Base-by-base conservation (phyloP, 2,113 vertebrate species). In the Leptodactylus fuscus region DNA sequence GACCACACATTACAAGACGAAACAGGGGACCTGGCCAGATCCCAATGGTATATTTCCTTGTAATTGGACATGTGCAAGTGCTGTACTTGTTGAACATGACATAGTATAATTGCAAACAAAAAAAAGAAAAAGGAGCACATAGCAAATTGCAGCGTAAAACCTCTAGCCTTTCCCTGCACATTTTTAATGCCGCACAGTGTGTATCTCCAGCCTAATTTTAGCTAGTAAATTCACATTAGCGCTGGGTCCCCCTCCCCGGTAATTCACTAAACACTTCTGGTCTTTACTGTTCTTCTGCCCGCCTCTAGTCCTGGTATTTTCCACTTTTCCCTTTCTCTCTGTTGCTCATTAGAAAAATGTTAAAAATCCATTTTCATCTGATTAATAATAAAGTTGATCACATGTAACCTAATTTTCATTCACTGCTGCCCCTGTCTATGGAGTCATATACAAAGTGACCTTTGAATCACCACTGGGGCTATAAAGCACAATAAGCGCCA, bases 401-500 rank as follows among this genome's bases (percentile, higher is more conserved):
- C 97, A 97, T 97, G 96, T 98, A 99, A 98, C 97, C 97, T 98
- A 97, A 98, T 99, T 99, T 99, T 97, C 96, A 96, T 97, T 97
- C 96, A 94, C 96, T 93, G 94, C 95, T 93, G 95, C 97, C 97
- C 97, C 97, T 96, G 96, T 97, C 96, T 94, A 92, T 92, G 92
- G 91, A 97, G 96, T 96, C 96, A 96, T 97, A 96, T 96, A 96
- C 96, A 95, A 95, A 94, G 95, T 97, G 98, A 99, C 98, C 97
- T 98, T 99, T 97, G 96, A 96, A 96, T 97, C 94, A 94, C 96
- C 95, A 94, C 93, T 88, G 95, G 94, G 92, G 96, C 95, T 94
- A 95, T 96, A 96, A 96, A 96, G 95, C 95, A 98, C 97, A 99
- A 97, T 98, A 96, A 96, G 95, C 94, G 89, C 95, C 96, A 96